Percentiles rank a stretch among this genome's conserved stretches.
These are phyloP conservation scores for Sigmodon hispidus DNA, from an alignment of 2,113 vertebrate species.

Conservation along the genomic window DNA sequence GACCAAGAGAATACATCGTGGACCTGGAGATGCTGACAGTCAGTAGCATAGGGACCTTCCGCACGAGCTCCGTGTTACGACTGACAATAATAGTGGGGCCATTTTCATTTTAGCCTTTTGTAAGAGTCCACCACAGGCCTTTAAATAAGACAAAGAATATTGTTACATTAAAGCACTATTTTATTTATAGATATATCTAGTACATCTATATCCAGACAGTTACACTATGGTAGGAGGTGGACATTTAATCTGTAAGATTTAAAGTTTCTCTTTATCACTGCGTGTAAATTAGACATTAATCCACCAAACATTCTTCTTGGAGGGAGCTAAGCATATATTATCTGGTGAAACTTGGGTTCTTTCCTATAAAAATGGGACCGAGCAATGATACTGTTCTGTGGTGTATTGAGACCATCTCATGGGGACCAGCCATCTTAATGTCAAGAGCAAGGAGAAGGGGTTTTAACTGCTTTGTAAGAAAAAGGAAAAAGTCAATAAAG, in stretches of 20 bases:
- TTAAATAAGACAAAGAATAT: slow-evolving; percentile 84
- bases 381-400: slow-evolving; percentile 71
- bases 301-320: slow-evolving; percentile 74
- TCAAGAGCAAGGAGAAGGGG: slow-evolving; percentile 65
- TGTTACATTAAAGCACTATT: slow-evolving; percentile 84
- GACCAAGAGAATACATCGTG: slow-evolving; percentile 94
- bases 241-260: slow-evolving; percentile 87
- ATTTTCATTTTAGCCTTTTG: slow-evolving; percentile 89
- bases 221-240: slow-evolving; percentile 86
- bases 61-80: slow-evolving; percentile 95
- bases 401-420: slow-evolving; percentile 71
- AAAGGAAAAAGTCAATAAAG: slow-evolving; percentile 83
- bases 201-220: slow-evolving; percentile 82
- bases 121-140: slow-evolving; percentile 68
- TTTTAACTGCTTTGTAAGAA: slow-evolving; percentile 84
- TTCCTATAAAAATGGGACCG: slow-evolving; percentile 78
- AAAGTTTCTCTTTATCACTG: slow-evolving; percentile 80
- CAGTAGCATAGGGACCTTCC: slow-evolving; percentile 93
- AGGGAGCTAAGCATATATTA: slow-evolving; percentile 77
- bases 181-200: slow-evolving; percentile 91
- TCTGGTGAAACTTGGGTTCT: slow-evolving; percentile 71
- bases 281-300: slow-evolving; percentile 82
- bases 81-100: slow-evolving; percentile 97
- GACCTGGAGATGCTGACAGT: slow-evolving; percentile 99
- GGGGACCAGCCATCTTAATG: slow-evolving; percentile 60